Evolutionary conservation across 2,888 invertebrate species (phyloP).

Genomic region (Ormyrus nitidulus): DNA sequence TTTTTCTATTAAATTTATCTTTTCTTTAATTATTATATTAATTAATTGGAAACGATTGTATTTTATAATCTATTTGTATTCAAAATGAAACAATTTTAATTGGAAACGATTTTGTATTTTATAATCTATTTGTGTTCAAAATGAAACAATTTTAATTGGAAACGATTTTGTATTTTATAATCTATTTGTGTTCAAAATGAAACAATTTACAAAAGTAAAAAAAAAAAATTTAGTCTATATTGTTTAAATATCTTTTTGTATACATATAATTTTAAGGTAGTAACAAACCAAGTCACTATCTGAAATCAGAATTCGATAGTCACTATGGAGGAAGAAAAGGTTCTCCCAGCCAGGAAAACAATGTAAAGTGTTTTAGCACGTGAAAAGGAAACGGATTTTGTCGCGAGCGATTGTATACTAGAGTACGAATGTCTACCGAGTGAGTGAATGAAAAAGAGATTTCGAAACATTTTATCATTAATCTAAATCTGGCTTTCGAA

Average conservation of each 20-base stretch:
- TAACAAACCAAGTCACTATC: background rate
- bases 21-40: background rate
- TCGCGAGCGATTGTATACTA: conserved; percentile 29
- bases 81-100: no score
- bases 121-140: no score
- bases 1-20: background rate
- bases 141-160: no score
- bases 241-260: no score
- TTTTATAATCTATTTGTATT: no score
- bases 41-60: background rate
- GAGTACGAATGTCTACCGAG: conserved; percentile 35
- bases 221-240: no score
- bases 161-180: no score
- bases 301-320: conserved; percentile 22
- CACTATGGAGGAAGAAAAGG: conserved; percentile 27
- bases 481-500: conserved; percentile 52
- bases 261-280: no score
- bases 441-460: conserved; percentile 30
- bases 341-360: conserved; percentile 19
- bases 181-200: no score
- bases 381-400: conserved; percentile 23
- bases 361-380: conserved; percentile 39
- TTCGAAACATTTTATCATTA: conserved; percentile 48
- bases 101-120: no score
- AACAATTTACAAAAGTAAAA: no score